These are phyloP conservation scores for Linepithema humile DNA, from an alignment of 1,140 invertebrate species.

Conservation along the genomic window DNA sequence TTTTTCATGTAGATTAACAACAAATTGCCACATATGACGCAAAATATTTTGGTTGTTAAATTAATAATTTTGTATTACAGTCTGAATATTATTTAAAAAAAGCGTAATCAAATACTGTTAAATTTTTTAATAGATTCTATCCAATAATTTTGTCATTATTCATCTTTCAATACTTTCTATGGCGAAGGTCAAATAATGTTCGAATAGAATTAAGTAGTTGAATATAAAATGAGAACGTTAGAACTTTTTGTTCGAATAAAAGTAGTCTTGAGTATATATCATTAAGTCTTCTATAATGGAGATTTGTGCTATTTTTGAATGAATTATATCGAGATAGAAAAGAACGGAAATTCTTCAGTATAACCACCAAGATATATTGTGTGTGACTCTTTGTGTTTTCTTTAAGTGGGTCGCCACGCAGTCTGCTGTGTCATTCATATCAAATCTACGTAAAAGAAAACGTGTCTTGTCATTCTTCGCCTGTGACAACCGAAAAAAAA, in stretches of 20 bases:
- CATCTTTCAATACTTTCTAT: not conserved
- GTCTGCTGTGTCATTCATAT: slow-evolving; percentile 21
- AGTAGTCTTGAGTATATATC: not conserved
- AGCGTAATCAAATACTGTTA: no score
- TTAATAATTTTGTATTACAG: no score
- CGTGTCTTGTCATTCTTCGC: not conserved
- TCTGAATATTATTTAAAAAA: no score
- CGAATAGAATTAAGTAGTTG: not conserved
- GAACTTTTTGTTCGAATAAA: not conserved
- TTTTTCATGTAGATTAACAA: not conserved
- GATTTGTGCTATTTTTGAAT: slow-evolving; percentile 7
- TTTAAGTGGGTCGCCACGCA: slow-evolving; percentile 1
- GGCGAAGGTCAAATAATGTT: no score
- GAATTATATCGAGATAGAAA: not conserved
- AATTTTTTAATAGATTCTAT: no score
- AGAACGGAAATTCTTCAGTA: not conserved
- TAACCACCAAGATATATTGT: not conserved
- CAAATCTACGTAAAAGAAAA: not conserved
- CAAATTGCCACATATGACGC: not conserved
- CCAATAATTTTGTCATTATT: not conserved
- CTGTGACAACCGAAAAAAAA: not conserved
- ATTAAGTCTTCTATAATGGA: not conserved
- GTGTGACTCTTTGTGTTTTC: not conserved
- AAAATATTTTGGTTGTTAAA: not conserved
- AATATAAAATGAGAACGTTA: not conserved